Base-by-base conservation (phyloP, 2,888 invertebrate species). In the Sicus ferrugineus region DNA sequence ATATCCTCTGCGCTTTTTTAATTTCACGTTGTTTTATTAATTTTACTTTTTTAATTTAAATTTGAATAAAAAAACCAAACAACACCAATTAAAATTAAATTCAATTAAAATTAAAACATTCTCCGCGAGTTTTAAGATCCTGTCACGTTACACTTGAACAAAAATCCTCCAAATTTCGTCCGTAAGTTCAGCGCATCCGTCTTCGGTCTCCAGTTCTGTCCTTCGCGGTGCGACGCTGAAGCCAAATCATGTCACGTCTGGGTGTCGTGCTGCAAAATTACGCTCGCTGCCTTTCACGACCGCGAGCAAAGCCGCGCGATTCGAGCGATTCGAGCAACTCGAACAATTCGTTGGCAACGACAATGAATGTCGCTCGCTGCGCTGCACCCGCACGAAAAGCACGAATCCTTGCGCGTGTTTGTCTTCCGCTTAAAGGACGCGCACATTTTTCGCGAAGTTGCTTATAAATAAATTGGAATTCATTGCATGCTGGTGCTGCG, bases 301-400 rank as follows among this genome's bases (percentile, higher is more conserved):
- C 3, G 38, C 46, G n/a, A 9, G 19, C 3, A 46, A 16, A 3
- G n/a, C 9, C 4, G 9, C 6, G 14, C 21, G 52, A 21, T 19
- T 11, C 23, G 52, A 9, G 16, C n/a, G 50, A 11, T 14, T 5
- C 23, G 6, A 11, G 30, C 14, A 54, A 54, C 28, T 26, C 48
- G 63, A 48, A 50, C 31, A 48, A 48, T 63, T 28, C 63, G 31
- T 63, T 63, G 63, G 63, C 63, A 63, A 30, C n/a, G n/a, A n/a
- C 48, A 28, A 62, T 62, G 26, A 63, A 50, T 30, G 48, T 50
- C 63, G 21, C 31, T 63, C 50, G 48, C 28, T 21, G 19, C n/a
- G n/a, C n/a, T n/a, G n/a, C n/a, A n/a, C n/a, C n/a, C n/a, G n/a
- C 0, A 3, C 52, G 5, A 64, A 50, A 50, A 52, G n/a, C n/a